phyloP scores from a whole-genome alignment of 2,797 vertebrate genomes.

The Labroides dimidiatus region DNA sequence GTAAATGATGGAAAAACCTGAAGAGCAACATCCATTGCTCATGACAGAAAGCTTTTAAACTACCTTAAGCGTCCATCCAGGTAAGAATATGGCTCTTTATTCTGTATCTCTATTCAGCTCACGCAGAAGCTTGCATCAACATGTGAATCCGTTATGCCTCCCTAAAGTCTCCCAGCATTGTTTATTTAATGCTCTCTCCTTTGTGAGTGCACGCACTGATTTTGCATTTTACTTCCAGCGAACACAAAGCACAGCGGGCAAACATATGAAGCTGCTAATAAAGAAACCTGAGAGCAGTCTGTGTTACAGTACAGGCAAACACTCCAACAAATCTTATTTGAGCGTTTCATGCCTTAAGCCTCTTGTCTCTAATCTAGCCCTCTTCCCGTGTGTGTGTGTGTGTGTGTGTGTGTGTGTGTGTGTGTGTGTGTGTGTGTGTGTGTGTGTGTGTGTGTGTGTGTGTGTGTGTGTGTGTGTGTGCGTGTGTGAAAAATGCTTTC shows the following conservation, averaged over 20 bases:
- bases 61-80: neutral
- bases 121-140: conserved; percentile 32
- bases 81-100: conserved; percentile 10
- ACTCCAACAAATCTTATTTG: conserved; percentile 71
- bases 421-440: conserved; percentile 75
- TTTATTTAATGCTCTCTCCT: conserved; percentile 11
- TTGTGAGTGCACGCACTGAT: conserved; percentile 26
- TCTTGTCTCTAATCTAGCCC: conserved; percentile 78
- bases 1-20: conserved; percentile 12
- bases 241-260: conserved; percentile 55
- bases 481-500: conserved; percentile 78
- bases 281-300: conserved; percentile 39
- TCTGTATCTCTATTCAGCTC: neutral
- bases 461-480: too few species aligned
- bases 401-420: conserved; percentile 79
- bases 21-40: neutral
- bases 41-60: neutral
- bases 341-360: conserved; percentile 74
- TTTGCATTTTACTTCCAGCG: conserved; percentile 36
- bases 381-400: conserved; percentile 76
- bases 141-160: conserved; percentile 28
- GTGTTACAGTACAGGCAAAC: conserved; percentile 48
- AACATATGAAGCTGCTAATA: conserved; percentile 47
- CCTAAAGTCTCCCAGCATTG: conserved; percentile 28
- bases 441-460: conserved; percentile 76